These are phyloP conservation scores for Linyphia triangularis DNA, from an alignment of 2,888 invertebrate species.

Conservation along the genomic window DNA sequence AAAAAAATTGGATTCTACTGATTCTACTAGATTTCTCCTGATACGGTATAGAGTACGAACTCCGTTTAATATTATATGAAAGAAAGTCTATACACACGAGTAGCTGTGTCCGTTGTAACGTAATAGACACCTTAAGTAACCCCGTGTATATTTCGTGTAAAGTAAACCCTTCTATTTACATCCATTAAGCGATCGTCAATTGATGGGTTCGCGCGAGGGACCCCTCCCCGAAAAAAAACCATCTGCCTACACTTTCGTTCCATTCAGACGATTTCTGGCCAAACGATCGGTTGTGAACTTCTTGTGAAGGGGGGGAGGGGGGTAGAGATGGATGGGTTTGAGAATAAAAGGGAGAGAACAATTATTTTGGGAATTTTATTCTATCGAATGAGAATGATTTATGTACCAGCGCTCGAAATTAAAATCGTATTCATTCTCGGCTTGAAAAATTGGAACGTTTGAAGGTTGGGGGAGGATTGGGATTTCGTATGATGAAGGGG, in stretches of 20 bases:
- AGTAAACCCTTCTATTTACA: constrained; percentile 53
- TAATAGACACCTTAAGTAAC: no score
- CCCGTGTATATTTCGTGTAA: no score
- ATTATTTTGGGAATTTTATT: constrained; percentile 46
- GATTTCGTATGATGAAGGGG: not conserved
- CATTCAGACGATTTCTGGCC: not conserved
- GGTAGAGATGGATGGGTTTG: constrained; percentile 38
- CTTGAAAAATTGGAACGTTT: not conserved
- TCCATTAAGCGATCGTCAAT: constrained; percentile 34
- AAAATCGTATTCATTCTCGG: constrained; percentile 32
- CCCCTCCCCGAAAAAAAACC: not conserved
- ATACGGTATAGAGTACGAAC: no score
- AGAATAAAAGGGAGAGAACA: constrained; percentile 32
- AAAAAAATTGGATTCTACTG: no score
- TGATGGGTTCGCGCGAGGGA: not conserved
- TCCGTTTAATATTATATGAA: no score
- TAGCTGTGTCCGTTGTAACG: no score
- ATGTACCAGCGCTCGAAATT: constrained; percentile 21
- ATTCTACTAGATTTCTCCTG: no score
- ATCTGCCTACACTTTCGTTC: constrained; percentile 34
- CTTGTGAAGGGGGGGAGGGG: not conserved
- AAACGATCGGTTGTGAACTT: constrained; percentile 10
- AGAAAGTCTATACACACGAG: no score
- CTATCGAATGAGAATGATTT: constrained; percentile 27
- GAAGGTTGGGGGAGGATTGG: not conserved